Base-by-base conservation (phyloP, 2,113 vertebrate species). In the Trichechus manatus region DNA sequence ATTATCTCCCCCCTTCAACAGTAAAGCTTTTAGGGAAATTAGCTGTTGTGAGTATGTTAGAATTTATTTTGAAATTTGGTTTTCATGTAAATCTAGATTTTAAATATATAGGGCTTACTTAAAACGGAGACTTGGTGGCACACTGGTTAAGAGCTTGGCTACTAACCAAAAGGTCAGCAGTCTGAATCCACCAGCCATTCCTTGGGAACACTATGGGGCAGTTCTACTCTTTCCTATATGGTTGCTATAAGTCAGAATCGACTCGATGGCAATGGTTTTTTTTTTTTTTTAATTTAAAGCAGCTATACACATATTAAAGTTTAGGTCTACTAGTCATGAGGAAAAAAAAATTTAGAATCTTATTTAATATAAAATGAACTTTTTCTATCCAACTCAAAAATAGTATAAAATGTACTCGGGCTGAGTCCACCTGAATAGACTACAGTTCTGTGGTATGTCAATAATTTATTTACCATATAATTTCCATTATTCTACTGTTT, bases 1-100 rank as follows among this genome's bases (percentile, higher is more conserved):
- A 15, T 74, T 47, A 36, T 13, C 14, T 19, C 10, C 29, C 11
- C 66, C 33, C 14, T 70, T n/a, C 68, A 17, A 70, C n/a, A 70
- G n/a, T 53, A 63, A 81, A 19, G 33, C 17, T 63, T 6, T 25
- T 70, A 74, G 36, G 33, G 36, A 75, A 89, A 83, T 42, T 77
- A 84, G 79, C 63, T 39, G 3, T 74, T 72, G 39, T 50, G 25
- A 39, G 70, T n/a, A 79, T 72, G 29, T 61, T 63, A 88, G 31
- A 81, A 63, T 1, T 74, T 72, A 93, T 29, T 93, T 61, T 88
- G 31, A 74, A 31, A 68, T 79, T 70, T 75, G 27, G 13, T 78
- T 91, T 63, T 80, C 72, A 86, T 15, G 15, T 42, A 87, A 80
- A 33, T 80, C 75, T 33, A 93, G 42, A 84, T 75, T 36, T 92